Percentiles rank a stretch among this genome's conserved stretches.
These are phyloP conservation scores for Alouatta palliata DNA, from an alignment of 2,113 vertebrate species.

Conservation along the genomic window DNA sequence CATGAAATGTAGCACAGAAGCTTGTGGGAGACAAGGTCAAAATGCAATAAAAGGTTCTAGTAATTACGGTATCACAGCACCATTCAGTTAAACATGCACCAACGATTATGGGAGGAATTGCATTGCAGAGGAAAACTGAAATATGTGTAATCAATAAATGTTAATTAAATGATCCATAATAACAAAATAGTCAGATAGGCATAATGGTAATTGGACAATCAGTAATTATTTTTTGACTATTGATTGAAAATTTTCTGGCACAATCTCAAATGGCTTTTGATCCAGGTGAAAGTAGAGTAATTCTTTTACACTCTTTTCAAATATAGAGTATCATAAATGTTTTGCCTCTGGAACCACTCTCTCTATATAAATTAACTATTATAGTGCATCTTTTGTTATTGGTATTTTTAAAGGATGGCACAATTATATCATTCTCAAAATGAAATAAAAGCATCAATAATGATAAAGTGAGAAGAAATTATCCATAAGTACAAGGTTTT, in stretches of 20 bases:
- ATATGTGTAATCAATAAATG: not conserved
- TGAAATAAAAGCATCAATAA: slow-evolving; percentile 5
- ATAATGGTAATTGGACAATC: not conserved
- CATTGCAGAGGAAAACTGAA: not conserved
- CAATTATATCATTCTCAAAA: not conserved
- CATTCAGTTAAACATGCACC: not conserved
- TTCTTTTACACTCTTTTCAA: slow-evolving; percentile 47
- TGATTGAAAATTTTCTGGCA: not conserved
- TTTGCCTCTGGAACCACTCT: not conserved
- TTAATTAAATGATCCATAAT: not conserved
- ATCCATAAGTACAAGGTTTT: not conserved
- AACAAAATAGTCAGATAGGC: not conserved
- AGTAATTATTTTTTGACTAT: not conserved
- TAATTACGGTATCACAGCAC: not conserved
- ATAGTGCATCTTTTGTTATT: not conserved
- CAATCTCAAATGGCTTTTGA: not conserved
- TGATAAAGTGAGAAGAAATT: slow-evolving; percentile 43
- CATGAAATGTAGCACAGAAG: not conserved
- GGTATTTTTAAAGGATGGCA: not conserved
- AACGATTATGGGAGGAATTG: not conserved
- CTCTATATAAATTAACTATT: not conserved
- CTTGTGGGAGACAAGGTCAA: not conserved
- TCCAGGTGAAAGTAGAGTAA: not conserved
- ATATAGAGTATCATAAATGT: not conserved
- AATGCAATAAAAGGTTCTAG: not conserved